Evolutionary conservation across 2,888 invertebrate species (phyloP), one percentile per base, ranked within the genome.

Genomic region (Dromius quadrimaculatus): DNA sequence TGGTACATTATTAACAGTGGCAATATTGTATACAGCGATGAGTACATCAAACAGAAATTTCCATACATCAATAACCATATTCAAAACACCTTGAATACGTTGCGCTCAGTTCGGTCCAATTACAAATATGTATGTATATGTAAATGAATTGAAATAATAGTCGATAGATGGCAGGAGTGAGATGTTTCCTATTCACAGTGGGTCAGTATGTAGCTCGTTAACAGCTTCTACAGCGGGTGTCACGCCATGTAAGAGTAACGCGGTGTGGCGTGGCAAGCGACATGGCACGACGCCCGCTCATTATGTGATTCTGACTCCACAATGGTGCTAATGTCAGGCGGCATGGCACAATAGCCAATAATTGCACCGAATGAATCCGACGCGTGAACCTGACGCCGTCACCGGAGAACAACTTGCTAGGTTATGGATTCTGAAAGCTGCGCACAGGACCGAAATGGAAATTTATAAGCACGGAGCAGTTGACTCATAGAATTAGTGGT

Each of bases 261-360:
- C 68, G 63, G 66, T 71, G 68, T 71, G 71, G 63, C 69, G 28
- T 62, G 63, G 57, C 68, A 62, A 28, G 34, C 11, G 38, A 38
- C 43, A 15, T 41, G 45, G 45, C 45, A 32, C 41, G 43, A 11
- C 45, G 65, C 50, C 19, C 50, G 28, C 66, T 66, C 66, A 57
- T 66, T 66, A 66, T 54, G 66, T 45, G 66, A 66, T 66, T 69
- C 59, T 47, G 47, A 41, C 23, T 45, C 70, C 73, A 78, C 78
- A 78, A 78, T 78, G 76, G 78, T 71, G 76, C 78, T 78, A 78
- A 78, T 78, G 78, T 75, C 74, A 73, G 72, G 74, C 73, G 75
- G 75, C 75, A 71, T 63, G 71, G 74, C 75, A 78, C 78, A 78
- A 78, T 78, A 74, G 77, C 75, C 75, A 76, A 78, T 78, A 78